Percentiles rank a stretch among this genome's conserved stretches.
These are phyloP conservation scores for Zophobas atratus DNA, from an alignment of 1,140 invertebrate species.

Conservation along the genomic window DNA sequence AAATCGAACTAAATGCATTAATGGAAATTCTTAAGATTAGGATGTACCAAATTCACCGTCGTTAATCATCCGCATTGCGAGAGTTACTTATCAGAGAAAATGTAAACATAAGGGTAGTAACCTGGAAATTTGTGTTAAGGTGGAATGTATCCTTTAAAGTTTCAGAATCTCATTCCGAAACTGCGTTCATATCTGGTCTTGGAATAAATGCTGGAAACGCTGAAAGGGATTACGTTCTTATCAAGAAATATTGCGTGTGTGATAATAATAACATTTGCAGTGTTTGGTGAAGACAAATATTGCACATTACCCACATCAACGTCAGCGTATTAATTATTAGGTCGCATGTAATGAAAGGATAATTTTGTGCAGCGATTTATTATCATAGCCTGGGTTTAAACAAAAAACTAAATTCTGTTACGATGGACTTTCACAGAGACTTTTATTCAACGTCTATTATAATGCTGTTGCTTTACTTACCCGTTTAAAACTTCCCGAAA, in stretches of 20 bases:
- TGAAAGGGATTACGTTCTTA: conserved; percentile 34
- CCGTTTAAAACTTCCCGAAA: conserved; percentile 15
- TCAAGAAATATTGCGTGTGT: conserved; percentile 35
- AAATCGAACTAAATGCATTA: conserved; percentile 11
- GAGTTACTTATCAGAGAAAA: conserved; percentile 27
- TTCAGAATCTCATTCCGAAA: conserved; percentile 9
- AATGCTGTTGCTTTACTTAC: conserved; percentile 9
- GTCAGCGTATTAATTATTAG: conserved; percentile 28
- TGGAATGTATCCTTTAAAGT: conserved; percentile 17
- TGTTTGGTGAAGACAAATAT: conserved; percentile 33
- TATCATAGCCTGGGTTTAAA: too few relatives aligned
- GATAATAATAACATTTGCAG: conserved; percentile 32
- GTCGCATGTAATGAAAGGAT: conserved; percentile 15
- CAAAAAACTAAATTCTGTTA: too few relatives aligned
- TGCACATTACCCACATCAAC: conserved; percentile 32
- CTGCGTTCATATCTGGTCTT: conserved; percentile 18
- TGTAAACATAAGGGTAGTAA: conserved; percentile 21
- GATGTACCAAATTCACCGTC: conserved; percentile 11
- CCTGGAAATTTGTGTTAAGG: conserved; percentile 15
- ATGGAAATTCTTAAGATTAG: conserved; percentile 33
- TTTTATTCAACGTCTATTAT: not conserved
- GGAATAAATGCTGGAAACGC: conserved; percentile 16
- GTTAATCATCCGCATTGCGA: conserved; percentile 31
- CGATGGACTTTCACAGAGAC: too few relatives aligned
- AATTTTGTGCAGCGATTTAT: too few relatives aligned